Conservation (phyloP, 2,888 invertebrate species). For the Phaonia tiefii region DNA sequence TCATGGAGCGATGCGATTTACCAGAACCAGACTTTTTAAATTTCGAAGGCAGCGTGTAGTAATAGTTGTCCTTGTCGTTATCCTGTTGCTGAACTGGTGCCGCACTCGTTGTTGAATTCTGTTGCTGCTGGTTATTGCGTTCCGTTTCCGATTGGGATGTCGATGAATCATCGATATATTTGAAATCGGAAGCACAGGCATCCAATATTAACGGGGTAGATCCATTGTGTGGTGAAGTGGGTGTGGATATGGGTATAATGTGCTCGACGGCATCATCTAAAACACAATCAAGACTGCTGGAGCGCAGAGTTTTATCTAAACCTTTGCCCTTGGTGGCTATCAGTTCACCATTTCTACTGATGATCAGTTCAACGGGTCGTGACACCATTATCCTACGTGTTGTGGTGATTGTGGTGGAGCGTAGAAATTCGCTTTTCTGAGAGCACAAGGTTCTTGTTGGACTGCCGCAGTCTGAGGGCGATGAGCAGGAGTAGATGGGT, state of each 20-base stretch:
- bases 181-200: slow-evolving; percentile 70
- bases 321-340: slow-evolving; percentile 67
- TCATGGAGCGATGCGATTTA: slow-evolving; percentile 56
- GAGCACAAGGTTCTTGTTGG: slow-evolving; percentile 46
- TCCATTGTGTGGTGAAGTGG: slow-evolving; percentile 56
- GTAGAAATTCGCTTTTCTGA: slow-evolving; percentile 73
- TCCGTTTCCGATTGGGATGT: slow-evolving; percentile 78
- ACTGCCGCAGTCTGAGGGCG: not conserved
- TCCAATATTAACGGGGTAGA: slow-evolving; percentile 59
- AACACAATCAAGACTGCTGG: slow-evolving; percentile 78
- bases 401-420: slow-evolving; percentile 76
- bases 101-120: slow-evolving; percentile 35
- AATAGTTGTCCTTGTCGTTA: slow-evolving; percentile 51
- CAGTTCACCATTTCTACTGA: slow-evolving; percentile 77
- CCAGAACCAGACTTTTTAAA: slow-evolving; percentile 45
- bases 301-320: slow-evolving; percentile 72
- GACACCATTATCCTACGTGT: slow-evolving; percentile 75
- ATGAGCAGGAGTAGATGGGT: slow-evolving; percentile 1
- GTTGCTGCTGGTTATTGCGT: slow-evolving; percentile 71
- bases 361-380: slow-evolving; percentile 74
- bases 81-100: not conserved
- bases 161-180: slow-evolving; percentile 79
- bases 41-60: slow-evolving; percentile 61
- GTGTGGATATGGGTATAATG: slow-evolving; percentile 50
- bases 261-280: slow-evolving; percentile 70